Evolutionary conservation across 1,140 invertebrate species (phyloP), one percentile per base, ranked within the genome.

Genomic region (Pristionchus pacificus): DNA sequence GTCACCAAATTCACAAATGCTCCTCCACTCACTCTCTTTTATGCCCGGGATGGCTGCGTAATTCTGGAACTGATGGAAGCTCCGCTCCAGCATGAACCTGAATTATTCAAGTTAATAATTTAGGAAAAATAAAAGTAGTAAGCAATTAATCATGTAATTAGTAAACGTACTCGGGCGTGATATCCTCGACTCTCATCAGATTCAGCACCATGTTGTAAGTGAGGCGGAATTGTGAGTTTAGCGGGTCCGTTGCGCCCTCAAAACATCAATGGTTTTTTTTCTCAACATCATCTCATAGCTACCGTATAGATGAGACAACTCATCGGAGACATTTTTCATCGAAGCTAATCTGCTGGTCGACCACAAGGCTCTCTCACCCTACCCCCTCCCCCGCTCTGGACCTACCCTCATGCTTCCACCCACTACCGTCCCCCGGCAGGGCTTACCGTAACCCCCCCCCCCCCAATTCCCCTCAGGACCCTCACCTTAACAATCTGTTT

Each of bases 121-220:
- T 49, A 49, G 6, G 38, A 49, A 49, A 49, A 19, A 49, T 19
- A 6, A 19, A 49, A 10, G 19, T 6, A 6, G 38, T 10, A 49
- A 49, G 38, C 6, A 49, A 19, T 10, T 49, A n/a, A n/a, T n/a
- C n/a, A n/a, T n/a, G n/a, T n/a, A n/a, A n/a, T n/a, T n/a, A n/a
- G n/a, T n/a, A n/a, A n/a, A n/a, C n/a, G n/a, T n/a, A n/a, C n/a
- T n/a, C n/a, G n/a, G n/a, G n/a, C n/a, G n/a, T n/a, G 55, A 57
- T 57, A 57, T n/a, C 15, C 55, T n/a, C n/a, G n/a, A 49, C 60
- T 24, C 88, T 76, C 49, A 98, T 85, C 72, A 98, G 86, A 88
- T 98, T 98, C 10, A 98, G 85, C 13, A 99, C 93, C 97, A 99
- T 99, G 84, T 98, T 99, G 84, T 99, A 99, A 0, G 96, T 98